Base-by-base conservation (phyloP, 2,113 vertebrate genomes). In the Xiphophorus couchianus region DNA sequence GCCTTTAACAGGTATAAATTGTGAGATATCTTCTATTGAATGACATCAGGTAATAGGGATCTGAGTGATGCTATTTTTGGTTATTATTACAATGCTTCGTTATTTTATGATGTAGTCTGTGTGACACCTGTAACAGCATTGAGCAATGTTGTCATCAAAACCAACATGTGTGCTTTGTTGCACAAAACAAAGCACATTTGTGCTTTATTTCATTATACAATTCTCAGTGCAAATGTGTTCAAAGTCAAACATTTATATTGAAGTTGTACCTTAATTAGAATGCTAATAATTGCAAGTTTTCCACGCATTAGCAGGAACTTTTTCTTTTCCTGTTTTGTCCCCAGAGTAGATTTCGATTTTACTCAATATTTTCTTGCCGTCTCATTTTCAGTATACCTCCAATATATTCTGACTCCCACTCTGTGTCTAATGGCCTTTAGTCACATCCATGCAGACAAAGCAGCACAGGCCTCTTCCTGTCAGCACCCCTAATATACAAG, bases 361-460 rank as follows among this genome's bases (percentile, higher is more conserved):
- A 61, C 78, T 74, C 83, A 68, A 70, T 37, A 62, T 39, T 71
- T 69, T 58, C 76, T 76, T 66, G 29, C 66, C 67, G 61, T 82
- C 80, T 78, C 31, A 5, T 71, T 84, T 62, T 74, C 72, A n/a
- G 84, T 31, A 66, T 73, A 61, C 74, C 69, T 51, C 74, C 64
- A 78, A 85, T 51, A 37, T 76, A 82, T 76, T 62, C 35, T 63
- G 80, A 90, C 84, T 78, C 69, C 54, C 69, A 31, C 77, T 74
- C 77, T 27, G 12, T 77, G 62, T 35, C 71, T 73, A 65, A 78
- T 71, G 78, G 74, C 77, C 80, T 88, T 87, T 88, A 85, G 78
- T 89, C 85, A 87, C 77, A 84, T 77, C 65, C 35, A 28, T 72
- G 69, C 1, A 28, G 67, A 84, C 80, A 87, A 74, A 88, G 69